Conservation (phyloP, 2,888 invertebrate genomes). For the Odontothrips loti region DNA sequence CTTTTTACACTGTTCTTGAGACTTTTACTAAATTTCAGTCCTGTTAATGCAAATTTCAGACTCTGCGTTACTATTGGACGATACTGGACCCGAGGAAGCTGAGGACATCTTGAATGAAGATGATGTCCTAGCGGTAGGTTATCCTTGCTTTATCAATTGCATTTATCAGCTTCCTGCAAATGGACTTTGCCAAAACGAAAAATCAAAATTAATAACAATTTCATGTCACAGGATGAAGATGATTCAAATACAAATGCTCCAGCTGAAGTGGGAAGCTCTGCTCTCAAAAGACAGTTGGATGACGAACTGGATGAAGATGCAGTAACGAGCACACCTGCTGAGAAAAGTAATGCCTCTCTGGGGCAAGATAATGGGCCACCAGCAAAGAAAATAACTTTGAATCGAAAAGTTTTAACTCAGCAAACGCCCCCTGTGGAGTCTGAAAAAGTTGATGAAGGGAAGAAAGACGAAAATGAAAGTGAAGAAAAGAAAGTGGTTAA, state of each 20-base stretch:
- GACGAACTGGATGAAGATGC: neutral
- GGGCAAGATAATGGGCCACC: conserved; percentile 28
- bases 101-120: conserved; percentile 53
- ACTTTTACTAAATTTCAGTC: neutral
- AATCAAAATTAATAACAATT: neutral
- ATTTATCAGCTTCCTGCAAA: neutral
- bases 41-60: conserved; percentile 31
- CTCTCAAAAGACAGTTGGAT: conserved; percentile 26
- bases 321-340: neutral
- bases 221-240: neutral
- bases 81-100: conserved; percentile 35
- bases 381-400: conserved; percentile 38
- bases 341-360: neutral
- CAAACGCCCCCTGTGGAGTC: conserved; percentile 35
- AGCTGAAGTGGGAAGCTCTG: neutral
- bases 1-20: neutral
- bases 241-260: neutral
- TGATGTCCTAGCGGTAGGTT: conserved; percentile 53
- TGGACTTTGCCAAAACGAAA: neutral
- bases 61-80: conserved; percentile 35
- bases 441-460: conserved; percentile 42
- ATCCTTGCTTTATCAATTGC: neutral
- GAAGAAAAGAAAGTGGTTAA: conserved; percentile 53
- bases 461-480: conserved; percentile 31
- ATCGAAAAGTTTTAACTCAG: conserved; percentile 35